phyloP scores from a whole-genome alignment of 1,140 invertebrate species.

The Drosophila repleta region DNA sequence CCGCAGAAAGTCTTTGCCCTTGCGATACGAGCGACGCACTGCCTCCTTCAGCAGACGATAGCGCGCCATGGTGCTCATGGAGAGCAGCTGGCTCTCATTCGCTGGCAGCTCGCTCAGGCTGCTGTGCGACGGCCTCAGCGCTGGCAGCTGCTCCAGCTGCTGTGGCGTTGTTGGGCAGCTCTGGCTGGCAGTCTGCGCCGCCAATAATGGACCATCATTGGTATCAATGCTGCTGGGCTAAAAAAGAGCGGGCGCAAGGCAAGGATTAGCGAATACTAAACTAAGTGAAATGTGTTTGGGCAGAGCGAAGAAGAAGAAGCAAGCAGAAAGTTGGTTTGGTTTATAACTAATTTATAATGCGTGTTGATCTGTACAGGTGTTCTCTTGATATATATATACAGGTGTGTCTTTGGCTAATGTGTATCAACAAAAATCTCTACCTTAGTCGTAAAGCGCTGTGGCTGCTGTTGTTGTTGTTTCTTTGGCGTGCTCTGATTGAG shows the following conservation, averaged over 20 bases:
- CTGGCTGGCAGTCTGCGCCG: conserved; percentile 40
- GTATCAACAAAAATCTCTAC: conserved; percentile 83
- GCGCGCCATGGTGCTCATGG: conserved; percentile 59
- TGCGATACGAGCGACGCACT: conserved; percentile 73
- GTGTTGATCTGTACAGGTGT: conserved; percentile 34
- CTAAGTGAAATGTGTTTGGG: conserved; percentile 20
- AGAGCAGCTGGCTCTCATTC: conserved; percentile 56
- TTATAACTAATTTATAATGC: conserved; percentile 14
- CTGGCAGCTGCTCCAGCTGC: conserved; percentile 25
- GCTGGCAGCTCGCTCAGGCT: conserved; percentile 51
- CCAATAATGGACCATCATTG: conserved; percentile 39
- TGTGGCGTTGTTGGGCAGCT: conserved; percentile 75
- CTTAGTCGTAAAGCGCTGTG: conserved; percentile 73
- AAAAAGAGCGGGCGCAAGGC: conserved; percentile 36
- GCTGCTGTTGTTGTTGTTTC: conserved; percentile 60
- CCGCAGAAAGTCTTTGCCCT: conserved; percentile 67
- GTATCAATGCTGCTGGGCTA: conserved; percentile 64
- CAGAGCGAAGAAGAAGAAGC: conserved; percentile 36
- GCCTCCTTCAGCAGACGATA: conserved; percentile 70
- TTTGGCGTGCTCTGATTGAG: conserved; percentile 75
- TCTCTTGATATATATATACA: conserved; percentile 18
- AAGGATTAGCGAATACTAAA: conserved; percentile 15
- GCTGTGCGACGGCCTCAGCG: conserved; percentile 21
- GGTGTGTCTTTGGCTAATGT: conserved; percentile 50
- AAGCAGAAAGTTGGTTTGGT: conserved; percentile 6